Percentiles rank a stretch among this genome's conserved stretches.
These are phyloP conservation scores for Muscicapa comitata DNA, from an alignment of 2,797 vertebrate species.

Conservation along the genomic window DNA sequence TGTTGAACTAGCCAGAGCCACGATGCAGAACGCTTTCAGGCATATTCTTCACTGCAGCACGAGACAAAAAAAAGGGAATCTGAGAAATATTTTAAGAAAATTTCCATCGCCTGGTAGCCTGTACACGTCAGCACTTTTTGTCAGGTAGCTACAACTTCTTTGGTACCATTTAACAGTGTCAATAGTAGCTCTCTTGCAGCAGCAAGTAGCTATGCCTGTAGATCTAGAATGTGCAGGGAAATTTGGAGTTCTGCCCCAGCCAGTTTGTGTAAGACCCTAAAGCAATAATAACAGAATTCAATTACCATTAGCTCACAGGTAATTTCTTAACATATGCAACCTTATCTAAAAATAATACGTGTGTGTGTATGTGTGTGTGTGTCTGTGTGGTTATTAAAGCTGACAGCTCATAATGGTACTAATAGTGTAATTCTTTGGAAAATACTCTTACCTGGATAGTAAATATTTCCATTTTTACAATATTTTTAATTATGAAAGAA, in stretches of 20 bases:
- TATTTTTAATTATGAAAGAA: background rate
- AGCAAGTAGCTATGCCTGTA: background rate
- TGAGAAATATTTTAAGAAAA: background rate
- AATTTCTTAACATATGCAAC: background rate
- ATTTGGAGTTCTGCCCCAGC: background rate
- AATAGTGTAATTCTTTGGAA: background rate
- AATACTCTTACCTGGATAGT: background rate
- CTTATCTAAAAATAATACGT: background rate
- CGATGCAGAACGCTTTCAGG: accelerated
- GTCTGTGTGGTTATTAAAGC: background rate
- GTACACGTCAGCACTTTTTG: background rate
- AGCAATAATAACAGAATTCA: background rate
- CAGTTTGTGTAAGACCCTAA: background rate
- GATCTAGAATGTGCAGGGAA: background rate
- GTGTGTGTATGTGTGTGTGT: no score
- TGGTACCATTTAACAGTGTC: background rate
- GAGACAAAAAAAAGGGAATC: background rate
- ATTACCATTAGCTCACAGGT: background rate
- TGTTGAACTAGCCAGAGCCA: background rate
- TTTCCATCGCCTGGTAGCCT: background rate
- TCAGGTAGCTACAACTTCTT: background rate
- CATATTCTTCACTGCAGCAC: background rate
- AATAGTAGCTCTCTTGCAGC: background rate
- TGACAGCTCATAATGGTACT: background rate
- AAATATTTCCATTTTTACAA: background rate